Conservation (phyloP, 2,888 invertebrate species). For the Andrena fulva region DNA sequence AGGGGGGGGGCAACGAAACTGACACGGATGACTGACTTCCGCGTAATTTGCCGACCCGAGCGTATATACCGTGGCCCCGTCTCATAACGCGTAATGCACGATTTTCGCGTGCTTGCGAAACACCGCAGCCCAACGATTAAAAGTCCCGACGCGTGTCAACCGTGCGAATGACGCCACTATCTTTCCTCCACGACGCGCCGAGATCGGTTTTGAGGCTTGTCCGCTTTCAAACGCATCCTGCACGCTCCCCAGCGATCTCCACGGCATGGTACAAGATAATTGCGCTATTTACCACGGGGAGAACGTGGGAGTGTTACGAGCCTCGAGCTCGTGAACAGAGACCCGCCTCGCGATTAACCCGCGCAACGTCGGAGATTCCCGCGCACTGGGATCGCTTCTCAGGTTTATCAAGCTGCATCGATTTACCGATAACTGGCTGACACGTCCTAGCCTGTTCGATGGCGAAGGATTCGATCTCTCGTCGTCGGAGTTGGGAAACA, state of each 20-base stretch:
- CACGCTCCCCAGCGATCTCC: constrained; percentile 3
- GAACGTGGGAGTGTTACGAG: constrained; percentile 47
- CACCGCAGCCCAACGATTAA: not conserved
- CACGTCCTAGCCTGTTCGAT: not conserved
- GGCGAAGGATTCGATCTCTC: not conserved
- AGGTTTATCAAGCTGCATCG: not conserved
- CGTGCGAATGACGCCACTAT: not conserved
- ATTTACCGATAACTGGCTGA: constrained; percentile 65
- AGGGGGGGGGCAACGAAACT: not conserved
- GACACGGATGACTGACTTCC: not conserved
- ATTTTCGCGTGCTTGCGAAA: not conserved
- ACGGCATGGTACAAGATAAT: constrained; percentile 44
- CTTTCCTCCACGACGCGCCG: not conserved
- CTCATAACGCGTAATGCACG: not conserved
- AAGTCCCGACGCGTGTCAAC: not conserved
- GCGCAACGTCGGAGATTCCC: not conserved
- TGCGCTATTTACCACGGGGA: constrained; percentile 46
- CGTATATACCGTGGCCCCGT: not conserved
- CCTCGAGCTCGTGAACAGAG: constrained; percentile 26
- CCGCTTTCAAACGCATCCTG: not conserved
- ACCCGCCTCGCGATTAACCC: not conserved
- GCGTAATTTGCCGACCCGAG: not conserved
- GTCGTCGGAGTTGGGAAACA: constrained; percentile 62
- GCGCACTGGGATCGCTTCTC: not conserved
- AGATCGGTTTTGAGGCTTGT: constrained; percentile 6